Base-by-base conservation (phyloP, 2,797 vertebrate species). In the Aeoliscus strigatus region DNA sequence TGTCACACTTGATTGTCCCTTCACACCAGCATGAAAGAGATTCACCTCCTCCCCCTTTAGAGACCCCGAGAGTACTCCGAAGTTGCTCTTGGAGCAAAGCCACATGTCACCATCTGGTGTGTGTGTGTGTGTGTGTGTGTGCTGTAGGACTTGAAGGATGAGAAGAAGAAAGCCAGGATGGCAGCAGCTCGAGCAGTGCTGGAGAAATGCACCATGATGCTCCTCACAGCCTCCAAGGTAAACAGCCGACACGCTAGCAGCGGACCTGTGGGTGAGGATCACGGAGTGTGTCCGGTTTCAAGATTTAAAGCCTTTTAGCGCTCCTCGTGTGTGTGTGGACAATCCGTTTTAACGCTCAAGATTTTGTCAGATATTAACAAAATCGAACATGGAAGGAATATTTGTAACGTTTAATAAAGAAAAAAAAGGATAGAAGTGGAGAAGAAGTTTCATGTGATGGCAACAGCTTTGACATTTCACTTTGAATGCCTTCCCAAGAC, bases 171-270 rank as follows among this genome's bases (percentile, higher is more conserved):
- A 70, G 94, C 96, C 5, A 88, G 90, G 62, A 99, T 99, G 94
- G 96, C 94, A 37, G 94, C 94, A 15, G 92, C 95, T 30, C 86
- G 96, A 57, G 91, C 96, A 1, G 91, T 99, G 60, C 89, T 99
- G 63, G 96, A 99, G 80, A 99, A 99, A 72, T 98, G 96, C 63
- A 99, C 96, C 23, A 99, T 99, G 96, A 99, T 98, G 94, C 93
- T 99, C 29, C 90, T 99, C 50, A 99, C 96, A 32, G 93, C 96
- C 54, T 99, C 96, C 32, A 99, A 99, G 92, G 96, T 97, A 81
- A 77, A 51, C 54, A n/a, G 25, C 30, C 16, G n/a, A n/a, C n/a
- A n/a, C n/a, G n/a, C n/a, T n/a, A n/a, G n/a, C n/a, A n/a, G 29
- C 32, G 17, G 35, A 57, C 42, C 40, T 46, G 13, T 6, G 37